Conservation (phyloP, 2,797 vertebrate species). For the Artibeus jamaicensis region DNA sequence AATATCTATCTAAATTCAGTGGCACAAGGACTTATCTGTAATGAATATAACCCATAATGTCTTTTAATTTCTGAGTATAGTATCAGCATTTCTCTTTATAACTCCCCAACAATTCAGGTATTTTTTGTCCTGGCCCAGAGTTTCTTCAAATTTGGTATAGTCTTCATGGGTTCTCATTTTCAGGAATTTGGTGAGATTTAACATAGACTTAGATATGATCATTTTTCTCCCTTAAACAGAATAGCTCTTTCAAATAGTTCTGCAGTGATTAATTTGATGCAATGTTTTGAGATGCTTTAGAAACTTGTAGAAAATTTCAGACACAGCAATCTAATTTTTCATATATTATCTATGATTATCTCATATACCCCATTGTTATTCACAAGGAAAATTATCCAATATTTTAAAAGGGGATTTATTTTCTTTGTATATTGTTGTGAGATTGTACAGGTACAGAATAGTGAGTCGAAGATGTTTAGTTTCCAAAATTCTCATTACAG, state of each 20-base stretch:
- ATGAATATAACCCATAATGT: not conserved
- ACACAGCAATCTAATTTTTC: not conserved
- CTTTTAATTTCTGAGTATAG: not conserved
- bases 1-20: not conserved
- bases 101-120: not conserved
- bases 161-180: not conserved
- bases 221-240: not conserved
- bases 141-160: not conserved
- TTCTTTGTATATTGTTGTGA: not conserved
- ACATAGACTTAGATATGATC: not conserved
- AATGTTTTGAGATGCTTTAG: not conserved
- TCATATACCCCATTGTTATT: not conserved
- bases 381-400: not conserved
- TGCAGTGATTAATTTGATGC: not conserved
- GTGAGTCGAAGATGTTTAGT: not conserved
- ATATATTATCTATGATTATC: not conserved
- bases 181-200: not conserved
- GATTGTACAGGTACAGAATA: not conserved
- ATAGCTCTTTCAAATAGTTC: not conserved
- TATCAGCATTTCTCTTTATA: not conserved
- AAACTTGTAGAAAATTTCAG: not conserved
- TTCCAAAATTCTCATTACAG: not conserved
- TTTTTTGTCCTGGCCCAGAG: not conserved
- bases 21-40: not conserved
- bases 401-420: not conserved